Conservation (phyloP, 1,140 invertebrate species). For the Drosophila ananassae region DNA sequence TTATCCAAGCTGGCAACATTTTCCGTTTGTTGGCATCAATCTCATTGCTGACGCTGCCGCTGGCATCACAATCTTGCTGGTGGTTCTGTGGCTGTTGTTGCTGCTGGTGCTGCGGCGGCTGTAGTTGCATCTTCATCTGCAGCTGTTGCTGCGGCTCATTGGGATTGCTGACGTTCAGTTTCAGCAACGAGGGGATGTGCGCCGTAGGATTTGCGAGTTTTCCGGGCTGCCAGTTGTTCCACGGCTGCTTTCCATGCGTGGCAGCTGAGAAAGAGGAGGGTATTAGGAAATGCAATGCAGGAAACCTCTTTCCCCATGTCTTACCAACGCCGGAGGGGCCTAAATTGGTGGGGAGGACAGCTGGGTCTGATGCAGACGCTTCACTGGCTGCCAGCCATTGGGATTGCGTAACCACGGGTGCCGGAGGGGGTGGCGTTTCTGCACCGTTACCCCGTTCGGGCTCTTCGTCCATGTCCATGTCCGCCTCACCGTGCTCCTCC, state of each 20-base stretch:
- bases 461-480: conserved; percentile 92
- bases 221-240: conserved; percentile 50
- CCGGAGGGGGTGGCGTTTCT: conserved; percentile 54
- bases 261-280: conserved; percentile 1
- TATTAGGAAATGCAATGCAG: neutral
- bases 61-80: conserved; percentile 13
- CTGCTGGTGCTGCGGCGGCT: conserved; percentile 9
- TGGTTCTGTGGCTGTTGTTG: conserved; percentile 22
- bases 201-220: conserved; percentile 57
- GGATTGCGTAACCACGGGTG: conserved; percentile 55
- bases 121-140: conserved; percentile 26
- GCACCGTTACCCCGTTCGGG: conserved; percentile 79
- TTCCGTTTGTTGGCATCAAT: conserved; percentile 95
- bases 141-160: conserved; percentile 57
- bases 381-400: conserved; percentile 46
- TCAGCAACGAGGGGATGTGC: conserved; percentile 77
- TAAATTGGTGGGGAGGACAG: neutral
- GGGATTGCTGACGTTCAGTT: conserved; percentile 78
- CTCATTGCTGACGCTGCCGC: conserved; percentile 21
- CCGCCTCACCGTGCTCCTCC: conserved; percentile 90
- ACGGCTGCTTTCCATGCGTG: conserved; percentile 36
- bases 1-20: conserved; percentile 96
- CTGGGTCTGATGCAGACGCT: neutral
- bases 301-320: neutral
- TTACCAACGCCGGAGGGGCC: conserved; percentile 27